Percentiles rank a stretch among this genome's conserved stretches.
phyloP scores from a whole-genome alignment of 2,888 invertebrate species.

The Xanthorhoe designata region DNA sequence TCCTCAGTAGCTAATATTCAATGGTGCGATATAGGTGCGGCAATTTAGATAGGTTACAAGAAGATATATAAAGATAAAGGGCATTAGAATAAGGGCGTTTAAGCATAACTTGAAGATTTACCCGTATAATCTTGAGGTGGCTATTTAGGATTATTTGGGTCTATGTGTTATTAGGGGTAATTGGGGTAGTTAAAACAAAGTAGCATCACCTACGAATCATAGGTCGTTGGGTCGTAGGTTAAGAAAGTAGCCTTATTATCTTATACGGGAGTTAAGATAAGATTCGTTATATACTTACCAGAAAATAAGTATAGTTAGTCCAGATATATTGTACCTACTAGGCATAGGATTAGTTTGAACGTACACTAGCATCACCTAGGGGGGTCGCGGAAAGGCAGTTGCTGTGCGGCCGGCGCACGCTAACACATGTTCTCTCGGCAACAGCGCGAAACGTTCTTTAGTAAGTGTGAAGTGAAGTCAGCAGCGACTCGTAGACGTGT shows the following conservation, averaged over 20 bases:
- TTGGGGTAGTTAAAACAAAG: not conserved
- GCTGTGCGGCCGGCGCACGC: slow-evolving; percentile 51
- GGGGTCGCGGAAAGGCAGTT: slow-evolving; percentile 36
- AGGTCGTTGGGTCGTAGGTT: not conserved
- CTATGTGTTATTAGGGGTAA: not conserved
- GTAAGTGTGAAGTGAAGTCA: slow-evolving; percentile 51
- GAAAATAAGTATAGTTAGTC: too few relatives aligned
- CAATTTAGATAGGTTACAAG: not conserved
- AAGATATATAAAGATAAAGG: not conserved
- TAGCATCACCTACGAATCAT: not conserved
- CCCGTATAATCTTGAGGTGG: too few relatives aligned
- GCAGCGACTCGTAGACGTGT: slow-evolving; percentile 40
- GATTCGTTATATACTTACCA: too few relatives aligned
- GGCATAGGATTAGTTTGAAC: not conserved
- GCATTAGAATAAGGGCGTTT: slow-evolving; percentile 1
- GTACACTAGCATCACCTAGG: slow-evolving; percentile 50
- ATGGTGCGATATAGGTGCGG: not conserved
- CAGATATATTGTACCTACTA: too few relatives aligned
- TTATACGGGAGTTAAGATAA: too few relatives aligned
- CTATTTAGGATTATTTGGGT: not conserved
- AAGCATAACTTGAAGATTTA: not conserved
- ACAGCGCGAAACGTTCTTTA: slow-evolving; percentile 80
- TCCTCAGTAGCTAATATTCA: slow-evolving; percentile 9
- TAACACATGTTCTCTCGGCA: slow-evolving; percentile 59
- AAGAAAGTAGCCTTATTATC: too few relatives aligned